Evolutionary conservation across 2,113 vertebrate species (phyloP).

Genomic region (Guaruba guarouba): DNA sequence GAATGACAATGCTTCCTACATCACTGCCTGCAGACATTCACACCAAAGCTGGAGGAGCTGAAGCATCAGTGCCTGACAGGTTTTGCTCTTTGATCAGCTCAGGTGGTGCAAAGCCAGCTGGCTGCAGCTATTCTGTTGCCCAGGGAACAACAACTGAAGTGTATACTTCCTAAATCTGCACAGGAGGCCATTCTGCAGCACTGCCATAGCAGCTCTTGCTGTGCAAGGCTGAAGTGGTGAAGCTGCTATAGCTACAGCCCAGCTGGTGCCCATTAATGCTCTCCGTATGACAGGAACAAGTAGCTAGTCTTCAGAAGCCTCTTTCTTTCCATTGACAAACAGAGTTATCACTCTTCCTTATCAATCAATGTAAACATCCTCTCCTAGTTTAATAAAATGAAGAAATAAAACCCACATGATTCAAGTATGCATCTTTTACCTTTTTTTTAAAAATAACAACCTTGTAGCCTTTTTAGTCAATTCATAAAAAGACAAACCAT

Average conservation of each 20-base stretch:
- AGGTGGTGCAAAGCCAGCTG: constrained; percentile 74
- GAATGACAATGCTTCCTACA: constrained; percentile 4
- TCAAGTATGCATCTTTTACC: not conserved
- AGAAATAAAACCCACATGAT: not conserved
- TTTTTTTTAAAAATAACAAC: not conserved
- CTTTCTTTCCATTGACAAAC: constrained; percentile 38
- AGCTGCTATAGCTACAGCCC: constrained; percentile 69
- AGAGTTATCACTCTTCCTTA: constrained; percentile 26
- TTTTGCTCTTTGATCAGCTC: constrained; percentile 63
- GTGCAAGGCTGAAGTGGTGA: constrained; percentile 61
- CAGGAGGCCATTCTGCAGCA: constrained; percentile 70
- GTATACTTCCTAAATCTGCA: constrained; percentile 61
- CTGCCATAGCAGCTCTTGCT: constrained; percentile 63
- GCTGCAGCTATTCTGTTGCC: constrained; percentile 68
- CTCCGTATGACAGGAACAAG: constrained; percentile 36
- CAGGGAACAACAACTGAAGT: constrained; percentile 74
- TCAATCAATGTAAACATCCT: constrained; percentile 9
- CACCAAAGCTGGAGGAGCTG: constrained; percentile 27
- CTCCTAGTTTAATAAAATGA: not conserved
- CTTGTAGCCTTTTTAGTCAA: not conserved
- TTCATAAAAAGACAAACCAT: not conserved
- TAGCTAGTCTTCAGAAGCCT: constrained; percentile 37
- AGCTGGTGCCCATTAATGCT: constrained; percentile 75
- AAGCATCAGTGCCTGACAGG: constrained; percentile 42
- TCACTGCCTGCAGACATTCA: constrained; percentile 52